A percentile compares a stretch with the other conserved stretches of the same genome.
Conservation (phyloP, 1,140 invertebrate genomes). For the Frieseomelitta varia region DNA sequence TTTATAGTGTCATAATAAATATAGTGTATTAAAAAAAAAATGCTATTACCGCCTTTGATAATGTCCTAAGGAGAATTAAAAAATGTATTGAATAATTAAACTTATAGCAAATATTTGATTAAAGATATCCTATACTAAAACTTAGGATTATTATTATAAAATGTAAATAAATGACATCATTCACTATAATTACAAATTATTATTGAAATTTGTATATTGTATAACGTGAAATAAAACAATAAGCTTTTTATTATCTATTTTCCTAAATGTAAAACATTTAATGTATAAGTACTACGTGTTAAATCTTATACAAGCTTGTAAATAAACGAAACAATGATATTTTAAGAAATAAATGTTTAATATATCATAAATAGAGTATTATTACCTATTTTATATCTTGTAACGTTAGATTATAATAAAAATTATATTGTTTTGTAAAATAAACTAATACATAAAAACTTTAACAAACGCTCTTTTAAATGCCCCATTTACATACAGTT, state of each 20-base stretch:
- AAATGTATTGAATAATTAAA: not conserved
- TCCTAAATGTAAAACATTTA: slow-evolving; percentile 54
- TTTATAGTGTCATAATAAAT: slow-evolving; percentile 16
- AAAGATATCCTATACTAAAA: not conserved
- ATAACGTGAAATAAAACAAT: slow-evolving; percentile 59
- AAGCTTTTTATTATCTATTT: slow-evolving; percentile 55
- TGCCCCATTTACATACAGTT: slow-evolving; percentile 34
- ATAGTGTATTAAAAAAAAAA: not conserved
- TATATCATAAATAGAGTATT: slow-evolving; percentile 54
- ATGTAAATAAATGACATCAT: slow-evolving; percentile 4
- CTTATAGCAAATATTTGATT: not conserved
- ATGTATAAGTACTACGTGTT: slow-evolving; percentile 58
- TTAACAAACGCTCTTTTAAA: slow-evolving; percentile 54
- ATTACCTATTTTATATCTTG: slow-evolving; percentile 26
- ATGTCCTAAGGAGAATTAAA: slow-evolving; percentile 5
- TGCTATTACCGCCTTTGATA: not conserved
- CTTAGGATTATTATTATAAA: not conserved
- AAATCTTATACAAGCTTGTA: slow-evolving; percentile 51
- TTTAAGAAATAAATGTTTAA: slow-evolving; percentile 44
- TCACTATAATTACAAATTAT: slow-evolving; percentile 41
- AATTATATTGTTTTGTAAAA: slow-evolving; percentile 40
- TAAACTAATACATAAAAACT: slow-evolving; percentile 52
- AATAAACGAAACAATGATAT: slow-evolving; percentile 53
- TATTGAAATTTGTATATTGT: slow-evolving; percentile 52
- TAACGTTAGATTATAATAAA: slow-evolving; percentile 25